Evolutionary conservation across 2,113 vertebrate species (phyloP), one percentile per base, ranked within the genome.

Genomic region (Callopanchax toddi): DNA sequence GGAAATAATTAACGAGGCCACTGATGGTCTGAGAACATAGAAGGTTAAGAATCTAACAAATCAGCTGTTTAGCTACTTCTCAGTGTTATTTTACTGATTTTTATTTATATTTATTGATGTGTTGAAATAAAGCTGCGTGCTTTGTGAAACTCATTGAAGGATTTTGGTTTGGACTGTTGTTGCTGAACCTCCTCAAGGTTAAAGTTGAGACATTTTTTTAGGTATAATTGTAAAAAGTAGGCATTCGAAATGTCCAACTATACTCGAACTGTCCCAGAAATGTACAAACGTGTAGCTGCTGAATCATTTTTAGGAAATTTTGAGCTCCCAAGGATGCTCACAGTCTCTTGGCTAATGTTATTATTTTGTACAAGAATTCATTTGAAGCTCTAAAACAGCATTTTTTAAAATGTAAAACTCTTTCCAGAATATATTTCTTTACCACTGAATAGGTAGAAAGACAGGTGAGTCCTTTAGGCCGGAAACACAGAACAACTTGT

Each of bases 1-100:
- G 65, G 49, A 84, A 77, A 75, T 74, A 39, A 76, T 60, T 74
- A 69, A 76, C 65, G 44, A 84, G 37, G 50, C 29, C 21, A 17
- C 29, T 37, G 46, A 21, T 50, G 4, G 58, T 6, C 13, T 17
- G 18, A 2, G 15, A 43, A 26, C 3, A 29, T 29, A 60, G 1
- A 20, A 36, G 36, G 21, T 43, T 60, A 54, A 73, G 46, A 54
- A 37, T 68, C 34, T 26, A 32, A 23, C 7, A 10, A 16, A 26
- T 40, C 29, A 60, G 55, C 32, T 62, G 17, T 55, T 55, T 7
- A n/a, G 39, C 26, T 29, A 13, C 23, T 49, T 44, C 50, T 52
- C 18, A 29, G 11, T 16, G 34, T 22, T 32, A 16, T 15, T 42
- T 54, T n/a, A 3, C 0, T 20, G 12, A 18, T 54, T 17, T 15